Base-by-base conservation (phyloP, 2,888 invertebrate genomes). In the Drosophila aldrichi region DNA sequence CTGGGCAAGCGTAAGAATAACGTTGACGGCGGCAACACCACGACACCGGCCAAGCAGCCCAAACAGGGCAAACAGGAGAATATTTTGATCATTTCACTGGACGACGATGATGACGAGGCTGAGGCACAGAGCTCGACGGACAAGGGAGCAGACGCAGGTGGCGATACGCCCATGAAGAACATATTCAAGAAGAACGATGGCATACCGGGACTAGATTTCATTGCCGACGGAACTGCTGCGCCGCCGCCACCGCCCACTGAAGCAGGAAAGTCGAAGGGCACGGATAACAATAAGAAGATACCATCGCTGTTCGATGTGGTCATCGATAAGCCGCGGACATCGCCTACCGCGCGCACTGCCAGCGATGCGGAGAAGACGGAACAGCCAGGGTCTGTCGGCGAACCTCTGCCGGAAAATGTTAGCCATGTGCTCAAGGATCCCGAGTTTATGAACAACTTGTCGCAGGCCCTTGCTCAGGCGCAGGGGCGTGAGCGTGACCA, bases 171-270 rank as follows among this genome's bases (percentile, higher is more conserved):
- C 16, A 83, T 91, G 67, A 77, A 84, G 14, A 91, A 88, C 44
- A 85, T 93, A 6, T 91, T 92, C 56, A 91, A 91, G 60, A 88
- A 90, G 67, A 81, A 66, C 14, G 91, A 85, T 44, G 95, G 95
- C 46, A 96, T 96, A 88, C 96, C 96, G 12, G 96, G 96, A 0
- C 93, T 96, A 65, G 96, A 96, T 93, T 94, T 96, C 69, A 95
- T 96, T 12, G 90, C 78, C 68, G 93, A 93, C 6, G 89, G 77
- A 25, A 9, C 41, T 2, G 46, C 8, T 16, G 18, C 18, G 6
- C 5, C 57, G 3, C 14, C 58, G 1, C 36, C 36, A 6, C 14
- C 36, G 14, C 36, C 36, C 32, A 3, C 49, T 34, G 34, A 49
- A 12, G 2, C 10, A 18, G 0, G 5, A 29, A 12, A 20, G 12